Conservation (phyloP, 2,797 vertebrate genomes). For the Numenius phaeopus region DNA sequence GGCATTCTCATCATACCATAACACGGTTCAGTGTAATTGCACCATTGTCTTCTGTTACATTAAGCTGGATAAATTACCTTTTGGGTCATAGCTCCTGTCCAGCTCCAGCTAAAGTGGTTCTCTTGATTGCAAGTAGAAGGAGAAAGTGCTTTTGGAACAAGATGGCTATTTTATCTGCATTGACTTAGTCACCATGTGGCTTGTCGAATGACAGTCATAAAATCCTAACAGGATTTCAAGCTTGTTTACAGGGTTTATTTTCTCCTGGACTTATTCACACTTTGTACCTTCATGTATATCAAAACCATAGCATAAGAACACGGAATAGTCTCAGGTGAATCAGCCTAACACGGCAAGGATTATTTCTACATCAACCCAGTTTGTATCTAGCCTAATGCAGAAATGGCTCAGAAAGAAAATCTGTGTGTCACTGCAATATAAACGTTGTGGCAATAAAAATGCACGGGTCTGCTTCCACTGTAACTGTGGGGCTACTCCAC, state of each 20-base stretch:
- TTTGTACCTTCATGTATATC: not conserved
- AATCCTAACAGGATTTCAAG: not conserved
- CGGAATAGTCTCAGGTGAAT: not conserved
- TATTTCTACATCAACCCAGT: not conserved
- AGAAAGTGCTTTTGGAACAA: not conserved
- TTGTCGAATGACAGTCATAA: not conserved
- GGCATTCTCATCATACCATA: not conserved
- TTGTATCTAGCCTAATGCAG: not conserved
- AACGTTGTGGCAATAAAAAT: not conserved
- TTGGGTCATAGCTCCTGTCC: not conserved
- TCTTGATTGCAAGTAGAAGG: not conserved
- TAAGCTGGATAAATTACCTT: not conserved
- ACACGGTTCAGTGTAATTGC: accelerated
- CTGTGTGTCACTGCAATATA: not conserved
- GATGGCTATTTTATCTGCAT: not conserved
- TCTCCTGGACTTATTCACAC: not conserved
- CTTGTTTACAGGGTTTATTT: not conserved
- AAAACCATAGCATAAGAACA: not conserved
- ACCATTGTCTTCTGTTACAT: accelerated
- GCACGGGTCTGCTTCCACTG: not conserved
- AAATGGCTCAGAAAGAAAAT: not conserved
- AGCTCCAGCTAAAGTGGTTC: not conserved
- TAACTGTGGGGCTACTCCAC: not conserved
- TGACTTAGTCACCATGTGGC: not conserved
- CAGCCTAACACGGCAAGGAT: not conserved